phyloP scores from a whole-genome alignment of 2,888 invertebrate species.

The Papilio protenor region DNA sequence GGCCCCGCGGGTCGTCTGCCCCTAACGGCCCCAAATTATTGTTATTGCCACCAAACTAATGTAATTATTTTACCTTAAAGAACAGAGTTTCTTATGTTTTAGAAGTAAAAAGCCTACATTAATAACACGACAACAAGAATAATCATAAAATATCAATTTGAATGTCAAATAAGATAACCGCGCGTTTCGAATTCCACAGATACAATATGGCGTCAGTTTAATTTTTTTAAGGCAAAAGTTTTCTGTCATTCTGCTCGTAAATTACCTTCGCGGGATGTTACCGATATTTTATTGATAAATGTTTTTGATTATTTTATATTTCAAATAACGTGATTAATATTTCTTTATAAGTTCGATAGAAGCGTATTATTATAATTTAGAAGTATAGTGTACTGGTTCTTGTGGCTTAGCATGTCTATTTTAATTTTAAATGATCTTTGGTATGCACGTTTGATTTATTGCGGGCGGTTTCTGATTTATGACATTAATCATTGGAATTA shows the following conservation, averaged over 20 bases:
- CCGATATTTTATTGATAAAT: slow-evolving; percentile 64
- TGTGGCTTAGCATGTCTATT: slow-evolving; percentile 16
- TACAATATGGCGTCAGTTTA: slow-evolving; percentile 67
- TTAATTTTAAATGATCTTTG: slow-evolving; percentile 36
- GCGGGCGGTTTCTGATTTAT: slow-evolving; percentile 26
- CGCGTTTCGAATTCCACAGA: slow-evolving; percentile 70
- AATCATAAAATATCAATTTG: slow-evolving; percentile 58
- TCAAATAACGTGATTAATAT: slow-evolving; percentile 17
- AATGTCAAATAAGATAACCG: slow-evolving; percentile 61
- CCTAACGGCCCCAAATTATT: slow-evolving; percentile 71
- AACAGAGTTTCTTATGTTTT: slow-evolving; percentile 2
- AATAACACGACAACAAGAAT: slow-evolving; percentile 48
- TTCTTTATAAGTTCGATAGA: not conserved
- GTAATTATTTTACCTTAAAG: slow-evolving; percentile 75
- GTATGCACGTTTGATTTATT: slow-evolving; percentile 37
- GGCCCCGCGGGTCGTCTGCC: slow-evolving; percentile 61
- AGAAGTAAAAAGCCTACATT: slow-evolving; percentile 44
- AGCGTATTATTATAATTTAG: slow-evolving; percentile 11
- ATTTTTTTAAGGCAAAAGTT: slow-evolving; percentile 65
- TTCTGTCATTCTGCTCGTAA: slow-evolving; percentile 74
- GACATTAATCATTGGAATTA: slow-evolving; percentile 32
- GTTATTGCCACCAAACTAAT: slow-evolving; percentile 81
- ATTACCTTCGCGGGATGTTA: slow-evolving; percentile 74
- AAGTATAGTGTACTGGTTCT: slow-evolving; percentile 27
- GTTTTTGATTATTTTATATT: slow-evolving; percentile 28